These are phyloP conservation scores for Micrasema minimum DNA, from an alignment of 1,140 invertebrate genomes.

Conservation along the genomic window DNA sequence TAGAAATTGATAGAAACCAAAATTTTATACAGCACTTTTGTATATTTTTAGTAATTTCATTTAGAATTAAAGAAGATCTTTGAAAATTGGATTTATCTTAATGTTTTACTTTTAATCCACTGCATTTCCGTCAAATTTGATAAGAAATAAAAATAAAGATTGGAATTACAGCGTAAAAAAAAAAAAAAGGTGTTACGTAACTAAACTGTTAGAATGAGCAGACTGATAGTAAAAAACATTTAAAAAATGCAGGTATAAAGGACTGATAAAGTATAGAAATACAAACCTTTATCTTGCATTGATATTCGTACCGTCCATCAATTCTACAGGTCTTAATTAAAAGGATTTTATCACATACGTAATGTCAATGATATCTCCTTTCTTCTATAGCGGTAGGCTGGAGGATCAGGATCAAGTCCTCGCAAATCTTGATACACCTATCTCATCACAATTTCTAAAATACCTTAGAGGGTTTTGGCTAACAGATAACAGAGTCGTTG, in stretches of 20 bases:
- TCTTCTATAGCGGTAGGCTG: conserved; percentile 5
- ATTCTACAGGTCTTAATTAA: conserved; percentile 39
- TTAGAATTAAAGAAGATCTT: too few species aligned
- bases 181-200: conserved; percentile 25
- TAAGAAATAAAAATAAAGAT: too few species aligned
- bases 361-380: conserved; percentile 33
- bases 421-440: conserved; percentile 40
- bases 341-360: conserved; percentile 36
- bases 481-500: not conserved
- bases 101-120: too few species aligned
- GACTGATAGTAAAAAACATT: conserved; percentile 4
- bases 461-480: conserved; percentile 1
- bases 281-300: not conserved
- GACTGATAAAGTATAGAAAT: not conserved
- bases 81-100: too few species aligned
- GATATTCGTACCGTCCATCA: not conserved
- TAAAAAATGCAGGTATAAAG: not conserved
- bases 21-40: too few species aligned
- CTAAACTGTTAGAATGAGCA: conserved; percentile 37
- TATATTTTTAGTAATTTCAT: too few species aligned
- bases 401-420: conserved; percentile 6
- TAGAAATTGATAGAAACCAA: too few species aligned
- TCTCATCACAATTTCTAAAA: conserved; percentile 12
- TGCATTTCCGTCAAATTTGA: too few species aligned
- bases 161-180: too few species aligned